A percentile compares a stretch with the other conserved stretches of the same genome.
Conservation (phyloP, 2,113 vertebrate species). For the Vulpes ferrilata region DNA sequence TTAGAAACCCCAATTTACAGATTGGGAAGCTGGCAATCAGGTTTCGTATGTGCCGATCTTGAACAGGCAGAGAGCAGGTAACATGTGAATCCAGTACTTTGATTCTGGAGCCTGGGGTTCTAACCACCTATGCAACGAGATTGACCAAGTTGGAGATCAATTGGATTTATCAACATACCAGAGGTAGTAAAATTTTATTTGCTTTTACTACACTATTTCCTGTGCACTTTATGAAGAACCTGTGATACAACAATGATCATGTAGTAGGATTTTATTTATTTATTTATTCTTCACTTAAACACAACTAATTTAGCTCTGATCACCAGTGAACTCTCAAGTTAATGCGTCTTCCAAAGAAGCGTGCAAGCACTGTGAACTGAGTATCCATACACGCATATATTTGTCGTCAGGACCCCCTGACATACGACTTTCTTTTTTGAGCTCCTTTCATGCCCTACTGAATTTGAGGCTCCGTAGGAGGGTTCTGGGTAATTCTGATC, state of each 20-base stretch:
- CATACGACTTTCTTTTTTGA: background rate
- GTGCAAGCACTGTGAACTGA: too few species aligned
- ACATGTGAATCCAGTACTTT: background rate
- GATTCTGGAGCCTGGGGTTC: background rate
- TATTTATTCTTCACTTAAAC: background rate
- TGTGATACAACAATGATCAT: background rate
- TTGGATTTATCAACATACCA: background rate
- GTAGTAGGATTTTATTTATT: background rate
- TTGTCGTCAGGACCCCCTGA: too few species aligned
- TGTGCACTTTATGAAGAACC: too few species aligned
- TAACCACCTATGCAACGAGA: background rate
- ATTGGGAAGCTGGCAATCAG: background rate
- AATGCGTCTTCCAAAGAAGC: background rate
- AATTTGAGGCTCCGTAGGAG: background rate
- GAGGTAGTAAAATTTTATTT: background rate
- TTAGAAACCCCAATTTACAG: background rate
- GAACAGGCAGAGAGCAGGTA: background rate
- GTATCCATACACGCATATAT: rapidly evolving
- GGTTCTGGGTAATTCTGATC: background rate
- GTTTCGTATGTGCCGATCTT: too few species aligned
- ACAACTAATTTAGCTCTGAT: background rate
- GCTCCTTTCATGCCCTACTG: background rate
- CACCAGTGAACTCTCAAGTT: background rate
- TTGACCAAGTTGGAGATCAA: background rate
- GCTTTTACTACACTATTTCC: background rate